A percentile compares a stretch with the other conserved stretches of the same genome.
phyloP scores from a whole-genome alignment of 2,888 invertebrate species.

The Drosophila dives region DNA sequence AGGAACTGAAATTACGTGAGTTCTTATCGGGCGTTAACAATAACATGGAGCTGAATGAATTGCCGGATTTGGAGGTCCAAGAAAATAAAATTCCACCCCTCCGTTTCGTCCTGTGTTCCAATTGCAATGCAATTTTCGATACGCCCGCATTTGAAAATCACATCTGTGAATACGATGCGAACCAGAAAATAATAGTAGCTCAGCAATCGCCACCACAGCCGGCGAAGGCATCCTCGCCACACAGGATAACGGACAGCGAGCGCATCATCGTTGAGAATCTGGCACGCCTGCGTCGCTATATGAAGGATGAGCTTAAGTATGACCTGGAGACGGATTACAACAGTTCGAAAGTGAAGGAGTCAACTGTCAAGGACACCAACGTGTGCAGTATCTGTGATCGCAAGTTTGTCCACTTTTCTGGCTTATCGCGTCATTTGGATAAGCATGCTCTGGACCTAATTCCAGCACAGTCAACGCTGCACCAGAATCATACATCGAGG shows the following conservation, averaged over 20 bases:
- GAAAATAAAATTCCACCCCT: background rate
- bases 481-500: conserved; percentile 28
- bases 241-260: conserved; percentile 57
- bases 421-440: conserved; percentile 84
- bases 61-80: conserved; percentile 15
- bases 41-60: conserved; percentile 16
- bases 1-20: conserved; percentile 72
- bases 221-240: conserved; percentile 1
- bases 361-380: conserved; percentile 76
- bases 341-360: conserved; percentile 49
- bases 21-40: conserved; percentile 65
- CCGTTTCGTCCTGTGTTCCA: conserved; percentile 76
- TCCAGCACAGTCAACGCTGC: conserved; percentile 57
- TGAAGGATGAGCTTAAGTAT: conserved; percentile 83
- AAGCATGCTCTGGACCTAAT: conserved; percentile 83
- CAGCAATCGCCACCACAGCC: background rate
- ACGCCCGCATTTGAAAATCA: conserved; percentile 71
- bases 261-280: conserved; percentile 83
- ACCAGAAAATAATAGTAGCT: conserved; percentile 56
- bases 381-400: conserved; percentile 84
- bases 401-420: conserved; percentile 84
- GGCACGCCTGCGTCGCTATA: conserved; percentile 82
- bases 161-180: conserved; percentile 72
- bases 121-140: conserved; percentile 79
- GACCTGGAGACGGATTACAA: conserved; percentile 68